Percentiles rank a stretch among this genome's conserved stretches.
Conservation (phyloP, 2,888 invertebrate species). For the Phorcus lineatus region DNA sequence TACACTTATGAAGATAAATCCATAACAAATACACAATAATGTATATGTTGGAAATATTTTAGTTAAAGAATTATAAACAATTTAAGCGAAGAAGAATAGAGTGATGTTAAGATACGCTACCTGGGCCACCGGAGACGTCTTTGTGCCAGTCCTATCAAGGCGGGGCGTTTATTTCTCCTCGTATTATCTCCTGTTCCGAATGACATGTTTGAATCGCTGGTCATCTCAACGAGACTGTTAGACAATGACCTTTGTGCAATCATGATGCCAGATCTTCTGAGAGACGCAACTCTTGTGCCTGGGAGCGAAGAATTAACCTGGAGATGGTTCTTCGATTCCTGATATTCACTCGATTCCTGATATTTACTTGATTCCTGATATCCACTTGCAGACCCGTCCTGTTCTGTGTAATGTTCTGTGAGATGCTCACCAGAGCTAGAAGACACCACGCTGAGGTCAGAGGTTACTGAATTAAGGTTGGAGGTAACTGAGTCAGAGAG, state of each 20-base stretch:
- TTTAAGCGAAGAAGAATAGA: too few species aligned
- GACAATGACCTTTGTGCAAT: conserved; percentile 25
- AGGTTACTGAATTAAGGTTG: too few species aligned
- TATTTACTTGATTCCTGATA: not conserved
- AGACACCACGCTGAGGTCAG: too few species aligned
- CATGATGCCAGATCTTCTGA: conserved; percentile 5
- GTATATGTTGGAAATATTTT: too few species aligned
- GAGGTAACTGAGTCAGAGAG: too few species aligned
- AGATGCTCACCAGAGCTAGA: not conserved
- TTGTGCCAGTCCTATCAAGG: not conserved
- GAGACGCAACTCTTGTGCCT: not conserved
- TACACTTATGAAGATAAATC: too few species aligned
- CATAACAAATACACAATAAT: too few species aligned
- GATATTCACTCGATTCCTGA: too few species aligned
- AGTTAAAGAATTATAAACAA: too few species aligned
- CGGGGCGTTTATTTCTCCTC: not conserved
- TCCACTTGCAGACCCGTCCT: not conserved
- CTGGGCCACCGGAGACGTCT: conserved; percentile 4
- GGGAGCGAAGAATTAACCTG: not conserved
- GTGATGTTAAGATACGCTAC: not conserved
- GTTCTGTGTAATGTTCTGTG: not conserved
- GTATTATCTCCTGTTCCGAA: not conserved
- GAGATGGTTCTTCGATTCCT: not conserved
- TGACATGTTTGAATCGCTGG: conserved; percentile 11
- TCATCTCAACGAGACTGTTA: conserved; percentile 21